Base-by-base conservation (phyloP, 1,140 invertebrate genomes). In the Drosophila seguyi region DNA sequence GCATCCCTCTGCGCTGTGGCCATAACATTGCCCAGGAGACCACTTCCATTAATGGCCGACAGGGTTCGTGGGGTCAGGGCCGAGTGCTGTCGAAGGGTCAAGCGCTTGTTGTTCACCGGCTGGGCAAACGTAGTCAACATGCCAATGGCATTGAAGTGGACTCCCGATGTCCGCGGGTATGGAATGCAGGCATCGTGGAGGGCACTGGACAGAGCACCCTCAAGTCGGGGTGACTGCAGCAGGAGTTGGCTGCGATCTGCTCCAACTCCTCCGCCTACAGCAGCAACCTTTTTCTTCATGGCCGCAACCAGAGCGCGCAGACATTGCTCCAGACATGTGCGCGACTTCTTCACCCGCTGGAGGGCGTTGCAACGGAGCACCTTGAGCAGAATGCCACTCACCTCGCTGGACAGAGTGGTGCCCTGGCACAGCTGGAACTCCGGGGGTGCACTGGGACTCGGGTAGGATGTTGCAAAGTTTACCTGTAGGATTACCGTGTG, bases 121-220 rank as follows among this genome's bases (percentile, higher is more conserved):
- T 97, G 95, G 47, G 96, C 96, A 93, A 99, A 99, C 67, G 96
- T 97, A 10, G 98, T 97, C 29, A 98, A 93, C 27, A 96, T 95
- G 78, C 96, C 96, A 31, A 96, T 96, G 41, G 96, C 96, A 93
- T 97, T 98, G 94, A 99, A 99, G 90, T 96, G 96, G 1, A 97
- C 98, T 6, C 98, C 98, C 14, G 97, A 98, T 1, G 98, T 99
- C 59, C 97, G 94, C 1, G 98, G 98, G 93, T 98, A 99, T 1
- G 98, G 98, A 73, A 99, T 97, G 80, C 96, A 97, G n/a, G 96
- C 95, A 90, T 97, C 96, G 63, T 96, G 95, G 53, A 94, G 92
- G 11, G 93, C 93, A 29, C 94, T 94, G 1, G 85, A 86, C n/a
- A 93, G 38, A 0, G 91, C 92, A 3, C 92, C 92, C 41, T 92